Conservation (phyloP, 2,797 vertebrate species). For the Nothura maculosa region DNA sequence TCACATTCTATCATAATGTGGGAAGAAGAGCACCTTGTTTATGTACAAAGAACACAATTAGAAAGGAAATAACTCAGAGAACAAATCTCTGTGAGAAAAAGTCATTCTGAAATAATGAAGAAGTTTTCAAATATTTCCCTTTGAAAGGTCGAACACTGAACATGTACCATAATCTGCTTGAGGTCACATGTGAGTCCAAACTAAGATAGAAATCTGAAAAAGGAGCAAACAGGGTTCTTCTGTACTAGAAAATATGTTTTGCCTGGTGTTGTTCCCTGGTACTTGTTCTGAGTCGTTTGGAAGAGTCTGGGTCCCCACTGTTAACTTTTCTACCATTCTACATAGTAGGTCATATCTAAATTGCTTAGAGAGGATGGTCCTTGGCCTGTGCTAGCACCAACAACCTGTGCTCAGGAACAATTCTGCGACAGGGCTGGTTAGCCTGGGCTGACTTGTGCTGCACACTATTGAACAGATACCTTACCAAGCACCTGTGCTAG, state of each 20-base stretch:
- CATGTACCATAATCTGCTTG: neutral
- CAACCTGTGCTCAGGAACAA: neutral
- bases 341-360: neutral
- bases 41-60: neutral
- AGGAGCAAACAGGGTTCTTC: neutral
- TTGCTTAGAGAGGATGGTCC: neutral
- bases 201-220: neutral
- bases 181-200: neutral
- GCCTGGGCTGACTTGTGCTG: rapidly evolving
- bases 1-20: neutral
- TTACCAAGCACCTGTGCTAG: neutral
- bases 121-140: neutral
- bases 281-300: neutral
- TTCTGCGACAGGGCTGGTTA: neutral
- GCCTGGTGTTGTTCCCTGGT: neutral
- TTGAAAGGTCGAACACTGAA: neutral
- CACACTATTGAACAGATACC: neutral
- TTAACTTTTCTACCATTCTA: neutral
- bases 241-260: neutral
- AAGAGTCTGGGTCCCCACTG: neutral
- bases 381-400: neutral
- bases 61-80: neutral
- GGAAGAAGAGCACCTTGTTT: neutral
- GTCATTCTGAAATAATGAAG: neutral
- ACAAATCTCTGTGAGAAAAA: neutral